Conservation (phyloP, 1,140 invertebrate genomes). For the Metaphire vulgaris region DNA sequence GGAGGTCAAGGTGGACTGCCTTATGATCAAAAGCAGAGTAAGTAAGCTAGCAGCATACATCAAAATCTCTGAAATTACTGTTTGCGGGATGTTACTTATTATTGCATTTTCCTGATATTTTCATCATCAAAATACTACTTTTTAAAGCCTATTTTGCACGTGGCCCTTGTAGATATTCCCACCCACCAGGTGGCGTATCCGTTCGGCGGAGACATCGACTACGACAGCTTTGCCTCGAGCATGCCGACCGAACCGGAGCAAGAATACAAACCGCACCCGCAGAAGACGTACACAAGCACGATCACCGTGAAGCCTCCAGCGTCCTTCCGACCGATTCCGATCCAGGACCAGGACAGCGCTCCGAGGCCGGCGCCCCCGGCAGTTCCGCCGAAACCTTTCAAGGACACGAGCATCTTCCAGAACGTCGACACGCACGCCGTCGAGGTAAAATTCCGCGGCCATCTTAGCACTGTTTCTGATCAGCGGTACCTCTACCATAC, state of each 20-base stretch:
- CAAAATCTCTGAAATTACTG: too few relatives aligned
- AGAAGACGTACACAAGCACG: conserved; percentile 24
- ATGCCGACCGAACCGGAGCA: conserved; percentile 22
- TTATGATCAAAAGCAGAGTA: not conserved
- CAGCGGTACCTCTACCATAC: too few relatives aligned
- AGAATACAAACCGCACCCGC: conserved; percentile 27
- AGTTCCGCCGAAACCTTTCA: conserved; percentile 30
- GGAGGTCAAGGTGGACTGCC: not conserved
- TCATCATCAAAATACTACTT: too few relatives aligned
- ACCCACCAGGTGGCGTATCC: not conserved
- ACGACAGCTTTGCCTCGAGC: not conserved
- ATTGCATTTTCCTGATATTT: too few relatives aligned
- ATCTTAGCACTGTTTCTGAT: too few relatives aligned
- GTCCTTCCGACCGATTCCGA: conserved; percentile 20
- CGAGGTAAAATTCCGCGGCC: conserved; percentile 38
- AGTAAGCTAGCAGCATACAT: too few relatives aligned
- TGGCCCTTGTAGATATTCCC: too few relatives aligned
- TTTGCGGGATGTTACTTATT: too few relatives aligned
- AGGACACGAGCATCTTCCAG: conserved; percentile 34
- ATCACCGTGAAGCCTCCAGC: conserved; percentile 24
- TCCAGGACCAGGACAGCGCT: conserved; percentile 15
- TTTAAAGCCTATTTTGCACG: too few relatives aligned
- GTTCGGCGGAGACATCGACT: conserved; percentile 22
- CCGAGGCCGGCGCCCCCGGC: conserved; percentile 25
- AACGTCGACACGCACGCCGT: conserved; percentile 51